Conservation (phyloP, 2,797 vertebrate genomes). For the Naso thynnoides region DNA sequence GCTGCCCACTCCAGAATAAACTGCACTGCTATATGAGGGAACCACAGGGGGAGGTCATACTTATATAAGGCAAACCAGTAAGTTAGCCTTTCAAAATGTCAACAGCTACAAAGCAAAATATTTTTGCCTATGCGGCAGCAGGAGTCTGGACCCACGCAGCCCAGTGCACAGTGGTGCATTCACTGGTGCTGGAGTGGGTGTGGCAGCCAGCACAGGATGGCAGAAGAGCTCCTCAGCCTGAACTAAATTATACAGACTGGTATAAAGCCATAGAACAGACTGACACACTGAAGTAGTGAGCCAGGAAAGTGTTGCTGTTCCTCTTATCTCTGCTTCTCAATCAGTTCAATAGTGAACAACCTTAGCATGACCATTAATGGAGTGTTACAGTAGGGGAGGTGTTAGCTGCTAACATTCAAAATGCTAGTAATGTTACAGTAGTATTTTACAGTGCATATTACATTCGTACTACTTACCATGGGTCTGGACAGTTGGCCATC, state of each 20-base stretch:
- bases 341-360: neutral
- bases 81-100: constrained; percentile 10
- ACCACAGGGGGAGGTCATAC: constrained; percentile 13
- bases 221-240: constrained; percentile 15
- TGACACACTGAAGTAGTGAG: neutral
- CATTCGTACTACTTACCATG: constrained; percentile 85
- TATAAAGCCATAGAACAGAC: neutral
- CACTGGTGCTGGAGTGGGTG: constrained; percentile 65
- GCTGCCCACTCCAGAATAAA: neutral
- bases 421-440: neutral
- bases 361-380: neutral
- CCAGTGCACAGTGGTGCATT: constrained; percentile 46
- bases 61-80: constrained; percentile 18
- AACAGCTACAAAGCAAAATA: constrained; percentile 37
- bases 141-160: constrained; percentile 23
- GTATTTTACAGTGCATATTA: neutral
- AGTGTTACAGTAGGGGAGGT: neutral
- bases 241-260: neutral
- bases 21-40: constrained; percentile 7
- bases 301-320: neutral
- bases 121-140: constrained; percentile 59
- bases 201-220: constrained; percentile 54
- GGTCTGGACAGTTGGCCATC: constrained; percentile 79
- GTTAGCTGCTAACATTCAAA: neutral
- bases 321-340: neutral